Evolutionary conservation across 2,888 invertebrate genomes (phyloP), one percentile per base, ranked within the genome.

Genomic region (Heteromurus nitidus): DNA sequence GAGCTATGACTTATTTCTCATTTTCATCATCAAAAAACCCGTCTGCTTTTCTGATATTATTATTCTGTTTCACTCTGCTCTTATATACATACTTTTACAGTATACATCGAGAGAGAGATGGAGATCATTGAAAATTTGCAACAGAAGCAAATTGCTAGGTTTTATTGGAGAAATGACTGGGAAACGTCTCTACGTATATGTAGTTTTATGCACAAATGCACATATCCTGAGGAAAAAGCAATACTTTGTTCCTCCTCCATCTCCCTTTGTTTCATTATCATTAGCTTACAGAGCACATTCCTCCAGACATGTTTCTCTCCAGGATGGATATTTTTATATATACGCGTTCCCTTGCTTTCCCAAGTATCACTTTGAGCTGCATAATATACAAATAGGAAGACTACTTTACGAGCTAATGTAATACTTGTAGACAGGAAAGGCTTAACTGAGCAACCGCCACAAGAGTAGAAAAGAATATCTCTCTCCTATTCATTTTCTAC

Each of bases 381-480:
- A 60, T 60, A 60, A 60, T 24, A 60, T 60, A 28, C 36, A 64
- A 64, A 64, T 36, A 42, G 36, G 42, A 13, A 20, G 7, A 16
- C 44, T 30, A 60, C 68, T 76, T 76, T 76, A 76, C 68, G 68
- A 68, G 44, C 67, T 68, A 68, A 47, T 60, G 58, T 68, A 68
- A 76, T 68, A 76, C 68, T 69, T 53, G 64, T 31, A 68, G 76
- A 68, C 76, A 70, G 62, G 62, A 60, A 60, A 68, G 64, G 69
- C 69, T 62, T 77, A 76, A 62, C 28, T 30, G 67, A 67, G 30
- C 26, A 67, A 67, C 67, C 67, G 67, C 50, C 67, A 67, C 28
- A 26, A 5, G 31, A 36, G 36, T 3, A 31, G 68, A 60, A 65
- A 26, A 50, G n/a, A n/a, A n/a, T n/a, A n/a, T n/a, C n/a, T n/a